Evolutionary conservation across 2,797 vertebrate genomes (phyloP), one percentile per base, ranked within the genome.

Genomic region (Coilia nasus): DNA sequence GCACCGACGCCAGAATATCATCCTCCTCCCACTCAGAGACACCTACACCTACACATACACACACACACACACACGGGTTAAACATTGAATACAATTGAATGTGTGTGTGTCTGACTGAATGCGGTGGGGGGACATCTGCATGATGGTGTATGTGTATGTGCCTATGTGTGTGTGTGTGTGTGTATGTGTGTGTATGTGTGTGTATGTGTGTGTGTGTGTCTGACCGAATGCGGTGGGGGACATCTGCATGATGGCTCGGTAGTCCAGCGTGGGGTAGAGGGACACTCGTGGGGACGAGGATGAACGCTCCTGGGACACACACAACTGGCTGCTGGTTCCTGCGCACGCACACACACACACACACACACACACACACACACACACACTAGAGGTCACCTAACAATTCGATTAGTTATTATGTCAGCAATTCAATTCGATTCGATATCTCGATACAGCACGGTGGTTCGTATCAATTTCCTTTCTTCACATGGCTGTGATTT

Each of bases 181-280:
- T 60, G 59, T 62, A n/a, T 62, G 21, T 62, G 21, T 62, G 21
- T 23, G 21, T 62, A 21, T 23, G 21, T 62, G 59, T 60, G 59
- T 62, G 60, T 62, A n/a, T 62, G 60, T 62, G 60, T 62, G 60
- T 23, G 60, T 10, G n/a, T 23, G 75, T 41, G 71, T 15, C 89
- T 91, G 92, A 98, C 97, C 97, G 23, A 98, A 98, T 6, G 96
- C 97, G 71, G 97, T 96, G 19, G 97, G 97, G 1, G 96, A 97
- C 97, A 98, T 97, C 91, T 97, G 97, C 96, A 98, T 97, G 92
- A 97, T 95, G 88, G 97, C 96, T 89, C 96, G 96, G 93, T 97
- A 93, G 35, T 41, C 35, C 62, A 64, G 90, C 86, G 94, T 94
- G 62, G 95, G 96, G 86, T 96, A 96, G 83, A 95, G 93, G 62